Evolutionary conservation across 2,113 vertebrate species (phyloP), one percentile per base, ranked within the genome.

Genomic region (Callopanchax toddi): DNA sequence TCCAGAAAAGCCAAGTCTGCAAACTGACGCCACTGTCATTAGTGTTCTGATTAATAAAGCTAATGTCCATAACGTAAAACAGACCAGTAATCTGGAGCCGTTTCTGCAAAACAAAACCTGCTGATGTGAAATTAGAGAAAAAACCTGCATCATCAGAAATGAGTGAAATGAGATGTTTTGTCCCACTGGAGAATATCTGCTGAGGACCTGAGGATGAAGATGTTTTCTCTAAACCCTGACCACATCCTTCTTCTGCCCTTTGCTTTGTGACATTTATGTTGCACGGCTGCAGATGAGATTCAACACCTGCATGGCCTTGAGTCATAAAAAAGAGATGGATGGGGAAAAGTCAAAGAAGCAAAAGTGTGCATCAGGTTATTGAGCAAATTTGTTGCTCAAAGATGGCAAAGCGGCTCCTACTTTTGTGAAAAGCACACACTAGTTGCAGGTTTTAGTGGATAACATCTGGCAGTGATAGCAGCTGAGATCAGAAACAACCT

Each of bases 21-120:
- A 43, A 29, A 75, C 75, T 68, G 21, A 60, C 22, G 52, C n/a
- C 40, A 58, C 76, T 75, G 21, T 62, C 54, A 42, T 17, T 54
- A 39, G 37, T 36, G 17, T 46, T 49, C 46, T 21, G 37, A 16
- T 36, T 32, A 34, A 46, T 66, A 10, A 12, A 51, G 55, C 9
- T n/a, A 16, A 42, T 32, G 11, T 40, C n/a, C 13, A 51, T 56
- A 4, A 26, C 44, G 36, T 20, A 13, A 78, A 55, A 58, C 26
- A 50, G 52, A 13, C 9, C 32, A 20, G 8, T 13, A 25, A 11
- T 34, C 51, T 48, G 34, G 46, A 60, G 5, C 5, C 20, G 16
- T 46, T 9, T 32, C 15, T 18, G 22, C 8, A 44, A 23, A 51
- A 45, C 11, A 10, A 11, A 37, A 59, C 15, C n/a, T 64, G 61